A percentile compares a stretch with the other conserved stretches of the same genome.
These are phyloP conservation scores for Suricata suricatta DNA, from an alignment of 2,113 vertebrate species.

Conservation along the genomic window DNA sequence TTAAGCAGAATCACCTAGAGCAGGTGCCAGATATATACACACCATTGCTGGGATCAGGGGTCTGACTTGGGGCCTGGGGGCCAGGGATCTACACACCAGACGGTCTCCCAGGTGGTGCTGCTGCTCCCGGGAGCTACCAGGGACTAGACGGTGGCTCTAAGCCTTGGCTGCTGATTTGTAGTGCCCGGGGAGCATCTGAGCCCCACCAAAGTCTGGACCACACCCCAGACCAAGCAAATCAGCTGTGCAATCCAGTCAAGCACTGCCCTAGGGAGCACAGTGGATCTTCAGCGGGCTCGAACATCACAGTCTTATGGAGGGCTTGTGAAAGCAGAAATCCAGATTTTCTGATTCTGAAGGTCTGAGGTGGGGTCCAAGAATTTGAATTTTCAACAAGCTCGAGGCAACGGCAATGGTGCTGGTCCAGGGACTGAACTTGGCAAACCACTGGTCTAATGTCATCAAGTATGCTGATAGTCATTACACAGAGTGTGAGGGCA, in stretches of 20 bases:
- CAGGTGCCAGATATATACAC: not conserved
- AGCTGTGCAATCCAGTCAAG: not conserved
- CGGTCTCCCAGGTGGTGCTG: not conserved
- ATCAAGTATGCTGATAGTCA: not conserved
- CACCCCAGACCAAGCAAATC: not conserved
- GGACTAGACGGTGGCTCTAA: not conserved
- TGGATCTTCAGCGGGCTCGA: not conserved
- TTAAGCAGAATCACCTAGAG: not conserved
- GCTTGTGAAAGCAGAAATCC: not conserved
- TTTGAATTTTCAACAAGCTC: not conserved
- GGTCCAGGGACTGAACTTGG: not conserved
- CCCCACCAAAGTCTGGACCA: not conserved
- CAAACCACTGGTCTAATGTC: not conserved
- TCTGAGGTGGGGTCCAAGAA: not conserved
- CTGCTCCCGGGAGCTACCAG: not conserved
- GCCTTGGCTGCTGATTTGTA: not conserved
- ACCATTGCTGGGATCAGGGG: not conserved
- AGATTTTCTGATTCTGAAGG: not conserved
- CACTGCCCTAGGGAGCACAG: fast-evolving
- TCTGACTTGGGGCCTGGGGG: not conserved
- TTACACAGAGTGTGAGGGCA: fast-evolving
- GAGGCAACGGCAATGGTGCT: fast-evolving
- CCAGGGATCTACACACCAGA: not conserved
- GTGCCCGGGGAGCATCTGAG: not conserved
- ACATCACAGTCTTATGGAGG: no score